A percentile compares a stretch with the other conserved stretches of the same genome.
These are phyloP conservation scores for Crotalus helleri DNA, from an alignment of 2,113 vertebrate species.

Conservation along the genomic window DNA sequence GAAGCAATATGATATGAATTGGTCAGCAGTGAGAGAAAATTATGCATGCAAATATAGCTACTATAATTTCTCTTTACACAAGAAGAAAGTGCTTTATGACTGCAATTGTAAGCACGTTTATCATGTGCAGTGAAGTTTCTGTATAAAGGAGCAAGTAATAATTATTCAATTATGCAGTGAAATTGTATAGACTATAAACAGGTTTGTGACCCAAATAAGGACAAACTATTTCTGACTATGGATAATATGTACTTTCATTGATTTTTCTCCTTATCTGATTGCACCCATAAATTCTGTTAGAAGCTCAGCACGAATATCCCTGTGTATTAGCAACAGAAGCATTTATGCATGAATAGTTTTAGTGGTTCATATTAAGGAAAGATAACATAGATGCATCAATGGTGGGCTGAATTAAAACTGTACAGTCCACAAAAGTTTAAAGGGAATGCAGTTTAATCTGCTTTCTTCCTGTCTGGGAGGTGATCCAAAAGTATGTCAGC, in stretches of 20 bases:
- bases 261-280: neutral
- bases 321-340: neutral
- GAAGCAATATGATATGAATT: neutral
- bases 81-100: neutral
- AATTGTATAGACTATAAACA: neutral
- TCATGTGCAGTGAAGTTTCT: neutral
- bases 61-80: neutral
- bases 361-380: constrained; percentile 29
- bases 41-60: neutral
- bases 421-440: constrained; percentile 44
- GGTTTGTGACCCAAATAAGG: neutral
- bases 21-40: neutral
- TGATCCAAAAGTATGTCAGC: neutral
- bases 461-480: neutral
- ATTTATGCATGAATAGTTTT: constrained; percentile 18
- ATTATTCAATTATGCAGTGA: neutral
- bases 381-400: constrained; percentile 18
- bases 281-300: neutral
- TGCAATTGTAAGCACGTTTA: neutral
- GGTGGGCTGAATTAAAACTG: constrained; percentile 55
- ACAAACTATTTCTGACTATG: neutral
- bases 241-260: neutral
- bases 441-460: constrained; percentile 26
- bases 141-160: neutral
- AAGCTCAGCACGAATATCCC: neutral